These are phyloP conservation scores for Lordiphosa fenestrarum DNA, from an alignment of 2,888 invertebrate genomes.

Conservation along the genomic window DNA sequence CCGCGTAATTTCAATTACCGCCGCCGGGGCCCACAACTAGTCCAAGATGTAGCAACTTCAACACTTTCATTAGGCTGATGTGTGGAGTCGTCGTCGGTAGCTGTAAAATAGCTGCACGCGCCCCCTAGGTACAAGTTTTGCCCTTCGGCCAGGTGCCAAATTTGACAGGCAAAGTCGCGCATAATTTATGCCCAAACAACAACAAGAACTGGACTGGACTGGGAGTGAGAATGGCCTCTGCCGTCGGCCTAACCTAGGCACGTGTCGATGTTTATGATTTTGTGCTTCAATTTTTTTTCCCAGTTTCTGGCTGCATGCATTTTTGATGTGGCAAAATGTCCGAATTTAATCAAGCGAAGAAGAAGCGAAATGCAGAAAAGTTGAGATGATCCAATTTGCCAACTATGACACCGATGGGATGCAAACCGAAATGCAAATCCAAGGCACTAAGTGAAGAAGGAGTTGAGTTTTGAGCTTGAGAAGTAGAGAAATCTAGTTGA, in stretches of 20 bases:
- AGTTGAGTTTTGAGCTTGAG: too few relatives aligned
- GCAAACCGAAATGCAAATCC: neutral
- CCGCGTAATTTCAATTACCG: conserved; percentile 72
- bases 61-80: conserved; percentile 61
- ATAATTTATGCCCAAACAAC: conserved; percentile 55
- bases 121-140: conserved; percentile 29
- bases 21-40: conserved; percentile 15
- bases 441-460: too few relatives aligned
- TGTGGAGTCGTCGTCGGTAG: conserved; percentile 5
- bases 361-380: conserved; percentile 2
- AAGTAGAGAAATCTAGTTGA: too few relatives aligned
- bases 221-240: conserved; percentile 18
- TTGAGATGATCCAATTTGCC: neutral
- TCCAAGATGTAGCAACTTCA: conserved; percentile 20
- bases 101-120: conserved; percentile 54
- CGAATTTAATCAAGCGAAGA: conserved; percentile 54
- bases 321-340: conserved; percentile 43
- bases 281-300: conserved; percentile 13
- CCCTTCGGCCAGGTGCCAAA: conserved; percentile 62
- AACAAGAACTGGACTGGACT: conserved; percentile 28
- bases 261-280: conserved; percentile 65
- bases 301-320: conserved; percentile 40
- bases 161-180: conserved; percentile 35
- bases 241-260: conserved; percentile 49
- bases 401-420: neutral